Percentiles rank a stretch among this genome's conserved stretches.
Evolutionary conservation across 2,113 vertebrate species (phyloP).

Genomic region (Sturnira hondurensis): DNA sequence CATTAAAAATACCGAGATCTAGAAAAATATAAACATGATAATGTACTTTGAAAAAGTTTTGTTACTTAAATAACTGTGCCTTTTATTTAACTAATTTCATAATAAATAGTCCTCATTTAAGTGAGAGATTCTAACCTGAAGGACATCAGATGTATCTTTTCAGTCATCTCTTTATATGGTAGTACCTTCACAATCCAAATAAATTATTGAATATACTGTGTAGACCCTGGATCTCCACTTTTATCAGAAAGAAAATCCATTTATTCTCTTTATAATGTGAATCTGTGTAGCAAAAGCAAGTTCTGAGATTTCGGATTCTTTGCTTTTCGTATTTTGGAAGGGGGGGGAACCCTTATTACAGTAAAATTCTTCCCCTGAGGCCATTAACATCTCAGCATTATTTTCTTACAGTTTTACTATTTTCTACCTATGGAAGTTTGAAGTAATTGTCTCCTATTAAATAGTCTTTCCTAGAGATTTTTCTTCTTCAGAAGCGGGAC

Average conservation of each 20-base stretch:
- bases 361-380: background rate
- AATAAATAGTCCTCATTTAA: background rate
- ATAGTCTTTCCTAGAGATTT: conserved; percentile 12
- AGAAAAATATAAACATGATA: background rate
- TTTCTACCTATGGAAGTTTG: background rate
- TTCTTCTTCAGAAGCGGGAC: background rate
- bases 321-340: background rate
- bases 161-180: background rate
- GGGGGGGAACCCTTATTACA: background rate
- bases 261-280: background rate
- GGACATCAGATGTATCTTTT: background rate
- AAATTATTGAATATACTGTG: background rate
- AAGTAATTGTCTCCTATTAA: background rate
- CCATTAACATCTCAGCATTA: background rate
- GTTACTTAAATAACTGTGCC: background rate
- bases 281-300: background rate
- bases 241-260: background rate
- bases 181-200: background rate
- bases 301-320: background rate
- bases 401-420: background rate
- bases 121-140: background rate
- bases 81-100: background rate
- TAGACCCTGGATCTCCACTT: background rate
- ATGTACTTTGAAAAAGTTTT: background rate
- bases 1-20: background rate